Evolutionary conservation across 2,113 vertebrate species (phyloP).

Genomic region (Leptocoma aspasia): DNA sequence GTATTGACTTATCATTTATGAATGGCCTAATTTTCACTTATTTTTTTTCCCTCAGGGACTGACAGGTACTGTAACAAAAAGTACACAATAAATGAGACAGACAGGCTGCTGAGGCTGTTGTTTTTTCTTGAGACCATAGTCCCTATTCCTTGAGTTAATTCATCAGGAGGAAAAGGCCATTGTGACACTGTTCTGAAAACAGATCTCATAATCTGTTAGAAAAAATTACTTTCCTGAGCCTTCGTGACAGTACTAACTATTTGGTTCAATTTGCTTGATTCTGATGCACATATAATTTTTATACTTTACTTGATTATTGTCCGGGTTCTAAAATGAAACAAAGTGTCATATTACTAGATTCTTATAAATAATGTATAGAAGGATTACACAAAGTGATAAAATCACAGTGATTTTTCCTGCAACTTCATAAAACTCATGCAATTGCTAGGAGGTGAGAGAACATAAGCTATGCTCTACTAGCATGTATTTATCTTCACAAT

Average conservation of each 20-base stretch:
- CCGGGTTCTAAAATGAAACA: not conserved
- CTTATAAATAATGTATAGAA: conserved; percentile 58
- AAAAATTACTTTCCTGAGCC: not conserved
- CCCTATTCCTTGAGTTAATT: not conserved
- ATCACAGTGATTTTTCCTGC: conserved; percentile 38
- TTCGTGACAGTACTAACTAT: conserved; percentile 7
- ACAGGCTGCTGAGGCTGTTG: not conserved
- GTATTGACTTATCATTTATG: not conserved
- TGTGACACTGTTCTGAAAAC: not conserved
- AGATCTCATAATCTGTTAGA: not conserved
- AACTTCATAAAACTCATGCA: conserved; percentile 40
- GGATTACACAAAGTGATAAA: conserved; percentile 47
- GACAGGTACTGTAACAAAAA: not conserved
- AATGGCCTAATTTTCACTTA: not conserved
- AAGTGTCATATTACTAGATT: conserved; percentile 10
- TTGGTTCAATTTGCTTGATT: not conserved
- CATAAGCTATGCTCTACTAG: not conserved
- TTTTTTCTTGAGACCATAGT: not conserved
- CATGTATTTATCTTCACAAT: not conserved
- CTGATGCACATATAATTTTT: not conserved
- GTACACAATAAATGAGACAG: not conserved
- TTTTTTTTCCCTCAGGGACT: not conserved
- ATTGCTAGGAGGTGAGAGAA: not conserved
- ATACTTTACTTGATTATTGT: conserved; percentile 52
- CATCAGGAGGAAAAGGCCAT: not conserved